Conservation (phyloP, 2,888 invertebrate species). For the Tenthredo mesomela region DNA sequence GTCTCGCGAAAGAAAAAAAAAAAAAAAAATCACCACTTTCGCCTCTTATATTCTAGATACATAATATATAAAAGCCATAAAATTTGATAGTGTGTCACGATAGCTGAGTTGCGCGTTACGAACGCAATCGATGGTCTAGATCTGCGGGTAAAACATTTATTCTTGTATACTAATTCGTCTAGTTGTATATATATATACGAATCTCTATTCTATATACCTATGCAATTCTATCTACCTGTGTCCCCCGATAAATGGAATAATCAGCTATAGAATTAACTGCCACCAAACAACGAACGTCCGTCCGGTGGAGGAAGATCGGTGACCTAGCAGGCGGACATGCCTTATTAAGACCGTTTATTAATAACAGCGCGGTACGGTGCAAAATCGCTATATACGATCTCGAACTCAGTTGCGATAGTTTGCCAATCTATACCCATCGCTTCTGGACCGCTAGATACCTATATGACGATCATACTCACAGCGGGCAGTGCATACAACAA, state of each 20-base stretch:
- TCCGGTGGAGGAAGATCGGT: slow-evolving; percentile 44
- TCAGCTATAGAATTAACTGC: slow-evolving; percentile 18
- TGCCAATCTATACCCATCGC: slow-evolving; percentile 33
- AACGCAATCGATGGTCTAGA: not conserved
- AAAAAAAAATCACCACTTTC: not conserved
- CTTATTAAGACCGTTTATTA: slow-evolving; percentile 45
- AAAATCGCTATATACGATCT: slow-evolving; percentile 24
- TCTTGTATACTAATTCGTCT: not conserved
- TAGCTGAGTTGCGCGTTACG: slow-evolving; percentile 1
- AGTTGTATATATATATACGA: not conserved
- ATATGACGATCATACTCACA: not conserved
- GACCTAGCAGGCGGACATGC: slow-evolving; percentile 42
- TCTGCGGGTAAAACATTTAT: not conserved
- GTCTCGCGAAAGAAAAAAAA: not conserved
- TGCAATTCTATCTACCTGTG: not conserved
- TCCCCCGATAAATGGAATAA: slow-evolving; percentile 34
- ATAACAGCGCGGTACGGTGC: slow-evolving; percentile 26
- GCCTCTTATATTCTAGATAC: not conserved
- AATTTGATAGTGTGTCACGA: not conserved
- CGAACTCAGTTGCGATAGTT: slow-evolving; percentile 27
- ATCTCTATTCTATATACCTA: no score
- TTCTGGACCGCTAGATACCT: not conserved
- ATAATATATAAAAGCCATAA: not conserved
- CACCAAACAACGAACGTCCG: slow-evolving; percentile 31
- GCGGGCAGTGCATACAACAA: slow-evolving; percentile 41